Base-by-base conservation (phyloP, 1,140 invertebrate genomes). In the Rhopalosiphum padi region DNA sequence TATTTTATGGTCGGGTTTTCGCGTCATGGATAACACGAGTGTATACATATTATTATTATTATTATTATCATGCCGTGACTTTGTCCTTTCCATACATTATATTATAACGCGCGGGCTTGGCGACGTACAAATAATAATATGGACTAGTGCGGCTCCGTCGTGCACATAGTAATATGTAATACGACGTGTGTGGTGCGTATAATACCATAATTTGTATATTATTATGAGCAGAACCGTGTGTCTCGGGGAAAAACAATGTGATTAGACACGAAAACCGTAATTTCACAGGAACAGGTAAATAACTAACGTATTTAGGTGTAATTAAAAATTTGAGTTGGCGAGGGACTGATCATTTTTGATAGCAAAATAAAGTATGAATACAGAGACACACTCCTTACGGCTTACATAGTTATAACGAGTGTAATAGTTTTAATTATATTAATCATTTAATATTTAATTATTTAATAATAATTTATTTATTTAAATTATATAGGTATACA, bases 31-130 rank as follows among this genome's bases (percentile, higher is more conserved):
- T 77, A 77, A 88, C 43, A 48, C 51, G 46, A 51, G 18, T 88
- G 85, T 51, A 35, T 51, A n/a, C 60, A 77, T n/a, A 68, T 68
- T 60, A 60, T 60, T 60, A 60, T 68, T 60, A 60, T 30, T n/a
- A 68, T 77, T 18, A 77, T 77, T n/a, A 77, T n/a, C 60, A 1
- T 35, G 4, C 30, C n/a, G 86, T 48, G 85, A 87, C 43, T 43
- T 86, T 35, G 23, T 88, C 30, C 43, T 88, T 88, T 88, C 46
- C n/a, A 77, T 77, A 77, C 60, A 77, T 77, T 77, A 77, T 35
- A 8, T 35, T 48, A 6, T 51, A 8, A 46, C 18, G 15, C 30
- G 85, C 7, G 30, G 85, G 43, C n/a, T 48, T 88, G 22, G 86
- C 21, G 37, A 88, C 60, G 30, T 51, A 87, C 85, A 87, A 87